Percentiles rank a stretch among this genome's conserved stretches.
These are phyloP conservation scores for Phorcus lineatus DNA, from an alignment of 2,888 invertebrate species.

Conservation along the genomic window DNA sequence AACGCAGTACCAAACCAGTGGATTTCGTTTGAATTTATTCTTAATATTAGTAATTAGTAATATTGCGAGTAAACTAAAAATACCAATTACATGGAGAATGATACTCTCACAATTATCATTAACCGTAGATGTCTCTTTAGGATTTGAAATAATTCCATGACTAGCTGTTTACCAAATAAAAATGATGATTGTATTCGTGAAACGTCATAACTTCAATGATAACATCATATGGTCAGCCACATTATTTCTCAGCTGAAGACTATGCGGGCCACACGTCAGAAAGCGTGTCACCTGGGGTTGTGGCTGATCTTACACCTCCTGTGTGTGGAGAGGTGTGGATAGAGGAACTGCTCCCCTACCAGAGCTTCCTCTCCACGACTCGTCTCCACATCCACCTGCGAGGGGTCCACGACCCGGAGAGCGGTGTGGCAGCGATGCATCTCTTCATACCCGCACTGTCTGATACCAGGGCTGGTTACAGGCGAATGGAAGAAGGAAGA, in stretches of 20 bases:
- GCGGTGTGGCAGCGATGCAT: not conserved
- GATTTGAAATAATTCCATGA: no score
- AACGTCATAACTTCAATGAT: no score
- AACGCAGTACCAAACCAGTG: no score
- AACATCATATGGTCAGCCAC: no score
- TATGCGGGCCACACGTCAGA: not conserved
- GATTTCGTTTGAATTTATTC: no score
- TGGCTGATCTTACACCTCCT: slow-evolving; percentile 16
- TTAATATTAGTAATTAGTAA: no score
- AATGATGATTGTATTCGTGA: no score
- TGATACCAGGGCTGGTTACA: not conserved
- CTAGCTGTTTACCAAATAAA: no score
- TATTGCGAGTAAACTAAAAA: no score
- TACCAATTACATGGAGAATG: no score
- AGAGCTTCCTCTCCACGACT: not conserved
- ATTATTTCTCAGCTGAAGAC: not conserved
- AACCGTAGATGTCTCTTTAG: no score
- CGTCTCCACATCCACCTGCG: slow-evolving; percentile 16
- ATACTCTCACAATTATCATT: no score
- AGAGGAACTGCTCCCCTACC: not conserved
- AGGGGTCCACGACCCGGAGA: slow-evolving; percentile 9
- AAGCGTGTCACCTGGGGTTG: not conserved
- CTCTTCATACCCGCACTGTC: not conserved
- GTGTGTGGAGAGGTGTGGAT: not conserved
- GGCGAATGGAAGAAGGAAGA: not conserved